Conservation (phyloP, 2,113 vertebrate species). For the Bubo blakistoni region DNA sequence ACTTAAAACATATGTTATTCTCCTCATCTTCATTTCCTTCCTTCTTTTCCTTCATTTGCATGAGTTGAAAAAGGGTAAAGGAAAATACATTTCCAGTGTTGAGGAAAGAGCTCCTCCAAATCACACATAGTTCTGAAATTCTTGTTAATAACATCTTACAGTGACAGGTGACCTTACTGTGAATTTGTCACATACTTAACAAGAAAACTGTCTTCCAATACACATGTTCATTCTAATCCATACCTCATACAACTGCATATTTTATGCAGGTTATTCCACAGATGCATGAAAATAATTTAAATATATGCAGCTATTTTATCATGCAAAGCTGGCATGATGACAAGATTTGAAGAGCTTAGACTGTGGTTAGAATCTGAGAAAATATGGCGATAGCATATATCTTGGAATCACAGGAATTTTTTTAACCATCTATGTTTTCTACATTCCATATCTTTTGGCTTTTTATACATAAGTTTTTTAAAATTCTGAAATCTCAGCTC, state of each 20-base stretch:
- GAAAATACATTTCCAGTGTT: not conserved
- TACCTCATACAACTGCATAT: not conserved
- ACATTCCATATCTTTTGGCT: not conserved
- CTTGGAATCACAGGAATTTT: not conserved
- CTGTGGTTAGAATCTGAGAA: not conserved
- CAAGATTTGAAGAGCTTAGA: not conserved
- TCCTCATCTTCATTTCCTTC: not conserved
- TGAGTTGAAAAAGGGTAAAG: not conserved
- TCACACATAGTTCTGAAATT: not conserved
- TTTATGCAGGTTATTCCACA: not conserved
- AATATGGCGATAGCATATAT: not conserved
- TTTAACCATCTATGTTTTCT: not conserved
- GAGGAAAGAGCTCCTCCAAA: not conserved
- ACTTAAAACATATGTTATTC: not conserved
- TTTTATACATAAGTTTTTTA: not conserved
- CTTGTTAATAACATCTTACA: not conserved
- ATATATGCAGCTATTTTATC: not conserved
- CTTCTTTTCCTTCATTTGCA: not conserved
- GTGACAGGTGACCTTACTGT: not conserved
- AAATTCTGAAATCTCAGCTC: not conserved
- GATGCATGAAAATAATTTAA: not conserved
- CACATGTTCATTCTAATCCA: not conserved
- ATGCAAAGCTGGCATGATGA: not conserved
- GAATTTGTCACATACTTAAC: slow-evolving; percentile 4
- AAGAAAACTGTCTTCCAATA: not conserved